These are phyloP conservation scores for Malacosoma neustria DNA, from an alignment of 2,888 invertebrate species.

Conservation along the genomic window DNA sequence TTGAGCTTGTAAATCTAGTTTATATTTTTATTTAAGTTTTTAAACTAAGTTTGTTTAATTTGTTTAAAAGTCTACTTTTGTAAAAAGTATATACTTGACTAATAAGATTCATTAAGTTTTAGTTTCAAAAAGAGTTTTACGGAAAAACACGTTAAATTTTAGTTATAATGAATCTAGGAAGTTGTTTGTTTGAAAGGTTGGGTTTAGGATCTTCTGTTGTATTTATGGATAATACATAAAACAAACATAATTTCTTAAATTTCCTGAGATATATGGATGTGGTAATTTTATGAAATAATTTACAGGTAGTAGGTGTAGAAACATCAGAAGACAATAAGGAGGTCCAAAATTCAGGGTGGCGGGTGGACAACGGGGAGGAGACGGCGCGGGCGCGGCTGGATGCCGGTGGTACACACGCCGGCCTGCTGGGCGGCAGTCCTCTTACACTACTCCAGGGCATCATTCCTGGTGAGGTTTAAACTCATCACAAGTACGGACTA, in stretches of 20 bases:
- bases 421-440: conserved; percentile 77
- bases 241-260: too few relatives aligned
- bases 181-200: background rate
- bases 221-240: background rate
- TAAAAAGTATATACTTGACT: too few relatives aligned
- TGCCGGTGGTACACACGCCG: conserved; percentile 50
- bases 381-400: conserved; percentile 45
- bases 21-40: too few relatives aligned
- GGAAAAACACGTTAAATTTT: too few relatives aligned
- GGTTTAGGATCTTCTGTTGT: conserved; percentile 1
- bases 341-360: conserved; percentile 12
- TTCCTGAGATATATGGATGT: background rate
- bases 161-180: background rate
- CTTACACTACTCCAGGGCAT: conserved; percentile 85
- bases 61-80: too few relatives aligned
- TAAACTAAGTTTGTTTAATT: too few relatives aligned
- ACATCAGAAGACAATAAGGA: conserved; percentile 21
- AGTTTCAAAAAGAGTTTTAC: too few relatives aligned
- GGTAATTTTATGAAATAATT: conserved; percentile 8
- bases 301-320: conserved; percentile 59
- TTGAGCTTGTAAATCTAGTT: too few relatives aligned
- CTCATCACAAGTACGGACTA: too few relatives aligned
- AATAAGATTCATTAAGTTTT: too few relatives aligned
- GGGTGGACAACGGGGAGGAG: conserved; percentile 19
- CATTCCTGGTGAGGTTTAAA: conserved; percentile 81